These are phyloP conservation scores for Calyptommatus sinebrachiatus DNA, from an alignment of 2,113 vertebrate species.

Conservation along the genomic window DNA sequence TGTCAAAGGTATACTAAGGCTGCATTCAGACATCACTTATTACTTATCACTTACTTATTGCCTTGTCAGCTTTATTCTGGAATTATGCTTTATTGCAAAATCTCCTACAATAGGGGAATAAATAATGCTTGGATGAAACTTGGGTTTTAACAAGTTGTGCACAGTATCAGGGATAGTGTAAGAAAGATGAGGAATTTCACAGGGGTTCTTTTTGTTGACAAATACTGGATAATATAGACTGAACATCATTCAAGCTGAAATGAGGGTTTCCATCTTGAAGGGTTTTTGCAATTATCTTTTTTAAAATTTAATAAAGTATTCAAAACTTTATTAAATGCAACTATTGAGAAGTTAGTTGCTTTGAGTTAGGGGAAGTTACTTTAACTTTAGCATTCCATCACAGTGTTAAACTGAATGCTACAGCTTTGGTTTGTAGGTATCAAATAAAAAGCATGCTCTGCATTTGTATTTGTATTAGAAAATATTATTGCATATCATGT, in stretches of 20 bases:
- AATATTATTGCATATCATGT: not conserved
- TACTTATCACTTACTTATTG: not conserved
- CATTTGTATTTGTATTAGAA: not conserved
- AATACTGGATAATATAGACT: no score
- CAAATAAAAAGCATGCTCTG: not conserved
- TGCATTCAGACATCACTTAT: no score
- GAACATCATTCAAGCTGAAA: not conserved
- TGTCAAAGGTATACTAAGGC: not conserved
- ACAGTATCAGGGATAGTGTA: no score
- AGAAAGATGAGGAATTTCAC: no score
- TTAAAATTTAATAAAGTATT: no score
- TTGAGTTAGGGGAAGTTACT: not conserved
- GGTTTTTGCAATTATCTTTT: not conserved
- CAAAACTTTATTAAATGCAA: not conserved
- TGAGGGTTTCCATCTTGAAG: not conserved
- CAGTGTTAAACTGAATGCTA: not conserved
- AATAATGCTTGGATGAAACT: no score
- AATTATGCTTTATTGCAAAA: no score
- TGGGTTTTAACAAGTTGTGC: no score
- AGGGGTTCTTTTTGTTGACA: no score
- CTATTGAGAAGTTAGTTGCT: not conserved
- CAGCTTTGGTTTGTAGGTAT: not conserved
- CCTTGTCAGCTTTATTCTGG: no score
- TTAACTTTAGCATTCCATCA: not conserved
- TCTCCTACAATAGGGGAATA: no score